These are phyloP conservation scores for Danionella cerebrum DNA, from an alignment of 2,113 vertebrate genomes.

Conservation along the genomic window DNA sequence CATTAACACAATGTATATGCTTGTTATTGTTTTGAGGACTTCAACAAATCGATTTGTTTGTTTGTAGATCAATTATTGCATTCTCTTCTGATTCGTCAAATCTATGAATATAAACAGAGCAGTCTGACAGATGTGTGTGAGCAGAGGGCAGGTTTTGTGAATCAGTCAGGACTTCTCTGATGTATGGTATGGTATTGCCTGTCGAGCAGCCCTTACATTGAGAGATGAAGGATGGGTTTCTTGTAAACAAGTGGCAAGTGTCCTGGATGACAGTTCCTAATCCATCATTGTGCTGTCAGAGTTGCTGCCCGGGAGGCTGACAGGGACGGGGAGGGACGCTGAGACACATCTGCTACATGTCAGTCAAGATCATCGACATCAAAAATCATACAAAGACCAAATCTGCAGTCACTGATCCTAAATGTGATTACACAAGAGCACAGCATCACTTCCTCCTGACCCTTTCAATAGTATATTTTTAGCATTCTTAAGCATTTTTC, in stretches of 20 bases:
- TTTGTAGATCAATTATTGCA: too few relatives aligned
- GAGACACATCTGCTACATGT: slow-evolving; percentile 63
- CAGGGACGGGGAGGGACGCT: slow-evolving; percentile 47
- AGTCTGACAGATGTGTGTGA: slow-evolving; percentile 62
- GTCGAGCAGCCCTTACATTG: slow-evolving; percentile 53
- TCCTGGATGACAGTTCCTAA: slow-evolving; percentile 74
- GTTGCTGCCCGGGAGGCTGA: slow-evolving; percentile 57
- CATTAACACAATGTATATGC: too few relatives aligned
- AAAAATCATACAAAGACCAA: slow-evolving; percentile 51
- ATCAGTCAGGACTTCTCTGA: slow-evolving; percentile 39
- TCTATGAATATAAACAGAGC: slow-evolving; percentile 67
- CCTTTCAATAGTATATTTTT: neutral
- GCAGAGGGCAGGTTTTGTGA: slow-evolving; percentile 39
- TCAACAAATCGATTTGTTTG: too few relatives aligned
- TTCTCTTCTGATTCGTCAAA: slow-evolving; percentile 51
- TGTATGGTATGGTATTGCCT: slow-evolving; percentile 60
- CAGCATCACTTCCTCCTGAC: neutral
- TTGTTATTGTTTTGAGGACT: too few relatives aligned
- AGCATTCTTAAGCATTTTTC: too few relatives aligned
- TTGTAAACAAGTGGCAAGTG: slow-evolving; percentile 74
- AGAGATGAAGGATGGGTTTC: slow-evolving; percentile 67
- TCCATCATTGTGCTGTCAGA: slow-evolving; percentile 73
- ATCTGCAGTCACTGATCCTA: neutral
- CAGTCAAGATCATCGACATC: slow-evolving; percentile 62
- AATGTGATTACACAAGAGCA: neutral